Evolutionary conservation across 2,888 invertebrate genomes (phyloP).

Genomic region (Eucriotettix oculatus): DNA sequence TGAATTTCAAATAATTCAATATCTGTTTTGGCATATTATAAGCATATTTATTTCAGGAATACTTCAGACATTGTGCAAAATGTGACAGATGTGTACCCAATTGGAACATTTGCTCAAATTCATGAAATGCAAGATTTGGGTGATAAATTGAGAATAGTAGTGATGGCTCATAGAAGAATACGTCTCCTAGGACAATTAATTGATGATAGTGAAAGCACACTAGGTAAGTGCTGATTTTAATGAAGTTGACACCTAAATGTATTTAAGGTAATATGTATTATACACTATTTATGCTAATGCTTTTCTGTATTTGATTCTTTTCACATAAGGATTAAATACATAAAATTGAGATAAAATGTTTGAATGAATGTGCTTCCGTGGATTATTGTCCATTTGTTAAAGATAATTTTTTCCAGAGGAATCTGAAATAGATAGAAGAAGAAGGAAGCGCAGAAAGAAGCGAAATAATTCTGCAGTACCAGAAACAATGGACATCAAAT

Average conservation of each 20-base stretch:
- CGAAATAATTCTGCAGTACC: slow-evolving; percentile 8
- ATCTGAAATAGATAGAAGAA: slow-evolving; percentile 11
- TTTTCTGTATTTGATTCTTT: too few relatives aligned
- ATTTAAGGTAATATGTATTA: too few relatives aligned
- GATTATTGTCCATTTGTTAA: too few relatives aligned
- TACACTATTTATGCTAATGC: too few relatives aligned
- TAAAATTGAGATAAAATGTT: too few relatives aligned
- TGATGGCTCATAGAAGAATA: slow-evolving; percentile 86
- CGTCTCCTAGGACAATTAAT: slow-evolving; percentile 62
- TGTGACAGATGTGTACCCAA: slow-evolving; percentile 68
- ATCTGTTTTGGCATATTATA: too few relatives aligned
- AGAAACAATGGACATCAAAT: slow-evolving; percentile 1
- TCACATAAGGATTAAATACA: too few relatives aligned
- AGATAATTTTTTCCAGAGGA: slow-evolving; percentile 40
- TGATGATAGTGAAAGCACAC: slow-evolving; percentile 47
- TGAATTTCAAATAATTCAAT: too few relatives aligned
- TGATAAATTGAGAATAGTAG: slow-evolving; percentile 73
- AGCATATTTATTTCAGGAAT: slow-evolving; percentile 32
- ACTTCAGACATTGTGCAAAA: slow-evolving; percentile 71
- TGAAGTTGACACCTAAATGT: too few relatives aligned
- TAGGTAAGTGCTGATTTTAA: slow-evolving; percentile 26
- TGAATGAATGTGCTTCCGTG: too few relatives aligned
- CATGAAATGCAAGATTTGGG: slow-evolving; percentile 94
- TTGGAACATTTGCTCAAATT: slow-evolving; percentile 96
- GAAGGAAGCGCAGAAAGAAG: slow-evolving; percentile 14